Conservation (phyloP, 2,888 invertebrate genomes). For the Andrena haemorrhoa region DNA sequence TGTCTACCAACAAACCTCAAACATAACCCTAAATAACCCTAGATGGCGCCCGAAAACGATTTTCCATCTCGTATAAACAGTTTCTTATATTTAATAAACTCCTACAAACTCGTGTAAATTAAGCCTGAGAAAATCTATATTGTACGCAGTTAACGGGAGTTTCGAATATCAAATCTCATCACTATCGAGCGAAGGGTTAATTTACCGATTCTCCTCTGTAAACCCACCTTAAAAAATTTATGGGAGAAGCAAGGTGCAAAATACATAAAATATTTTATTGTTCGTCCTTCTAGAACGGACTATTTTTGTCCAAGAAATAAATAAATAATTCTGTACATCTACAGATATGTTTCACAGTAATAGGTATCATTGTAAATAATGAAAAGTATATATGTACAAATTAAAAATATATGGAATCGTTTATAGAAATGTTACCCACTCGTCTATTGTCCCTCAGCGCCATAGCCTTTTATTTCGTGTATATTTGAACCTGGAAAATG, state of each 20-base stretch:
- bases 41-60: too few relatives aligned
- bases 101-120: too few relatives aligned
- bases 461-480: constrained; percentile 80
- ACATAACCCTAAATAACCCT: too few relatives aligned
- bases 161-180: too few relatives aligned
- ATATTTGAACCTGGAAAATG: constrained; percentile 81
- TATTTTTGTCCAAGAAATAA: constrained; percentile 8
- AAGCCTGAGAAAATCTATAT: too few relatives aligned
- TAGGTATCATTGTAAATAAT: constrained; percentile 10
- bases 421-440: neutral
- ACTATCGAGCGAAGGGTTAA: neutral
- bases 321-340: constrained; percentile 26
- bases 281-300: neutral
- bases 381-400: constrained; percentile 21
- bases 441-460: constrained; percentile 49
- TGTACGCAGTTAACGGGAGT: too few relatives aligned
- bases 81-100: too few relatives aligned
- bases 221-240: neutral
- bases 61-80: too few relatives aligned
- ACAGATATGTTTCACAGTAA: constrained; percentile 16
- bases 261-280: constrained; percentile 13
- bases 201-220: neutral
- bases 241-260: neutral
- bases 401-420: constrained; percentile 5
- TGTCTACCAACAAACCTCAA: too few relatives aligned